phyloP scores from a whole-genome alignment of 2,888 invertebrate genomes.

The Lapara coniferarum region DNA sequence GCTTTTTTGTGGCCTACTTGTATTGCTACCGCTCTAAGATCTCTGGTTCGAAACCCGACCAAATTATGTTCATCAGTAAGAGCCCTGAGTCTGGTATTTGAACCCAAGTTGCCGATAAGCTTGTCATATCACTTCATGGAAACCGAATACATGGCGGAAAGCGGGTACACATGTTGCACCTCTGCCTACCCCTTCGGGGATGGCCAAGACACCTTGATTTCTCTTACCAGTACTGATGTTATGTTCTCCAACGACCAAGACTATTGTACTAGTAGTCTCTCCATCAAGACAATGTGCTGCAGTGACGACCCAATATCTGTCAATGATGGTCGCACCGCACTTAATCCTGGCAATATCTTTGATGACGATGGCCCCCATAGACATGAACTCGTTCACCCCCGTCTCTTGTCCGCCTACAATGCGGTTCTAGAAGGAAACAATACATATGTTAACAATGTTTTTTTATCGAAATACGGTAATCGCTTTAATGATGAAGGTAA shows the following conservation, averaged over 20 bases:
- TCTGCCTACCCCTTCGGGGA: too few relatives aligned
- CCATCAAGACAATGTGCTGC: slow-evolving; percentile 83
- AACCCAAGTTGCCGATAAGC: too few relatives aligned
- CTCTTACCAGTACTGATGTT: slow-evolving; percentile 55
- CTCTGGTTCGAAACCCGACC: too few relatives aligned
- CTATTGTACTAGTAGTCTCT: slow-evolving; percentile 51
- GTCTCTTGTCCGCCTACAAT: slow-evolving; percentile 72
- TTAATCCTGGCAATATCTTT: slow-evolving; percentile 55
- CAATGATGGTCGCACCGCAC: slow-evolving; percentile 83
- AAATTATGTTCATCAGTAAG: too few relatives aligned
- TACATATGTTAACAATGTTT: not conserved
- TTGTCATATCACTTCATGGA: not conserved
- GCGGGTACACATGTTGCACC: too few relatives aligned
- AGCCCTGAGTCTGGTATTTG: too few relatives aligned
- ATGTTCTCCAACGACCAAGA: slow-evolving; percentile 82
- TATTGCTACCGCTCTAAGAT: too few relatives aligned
- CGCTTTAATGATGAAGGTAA: too few relatives aligned
- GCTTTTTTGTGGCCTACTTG: too few relatives aligned
- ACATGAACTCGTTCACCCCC: slow-evolving; percentile 63
- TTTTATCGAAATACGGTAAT: not conserved
- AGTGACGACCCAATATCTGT: slow-evolving; percentile 68
- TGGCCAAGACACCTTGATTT: too few relatives aligned
- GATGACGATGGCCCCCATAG: slow-evolving; percentile 62
- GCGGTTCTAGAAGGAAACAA: slow-evolving; percentile 56
- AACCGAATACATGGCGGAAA: not conserved